Base-by-base conservation (phyloP, 1,140 invertebrate species). In the Drosophila ambigua region DNA sequence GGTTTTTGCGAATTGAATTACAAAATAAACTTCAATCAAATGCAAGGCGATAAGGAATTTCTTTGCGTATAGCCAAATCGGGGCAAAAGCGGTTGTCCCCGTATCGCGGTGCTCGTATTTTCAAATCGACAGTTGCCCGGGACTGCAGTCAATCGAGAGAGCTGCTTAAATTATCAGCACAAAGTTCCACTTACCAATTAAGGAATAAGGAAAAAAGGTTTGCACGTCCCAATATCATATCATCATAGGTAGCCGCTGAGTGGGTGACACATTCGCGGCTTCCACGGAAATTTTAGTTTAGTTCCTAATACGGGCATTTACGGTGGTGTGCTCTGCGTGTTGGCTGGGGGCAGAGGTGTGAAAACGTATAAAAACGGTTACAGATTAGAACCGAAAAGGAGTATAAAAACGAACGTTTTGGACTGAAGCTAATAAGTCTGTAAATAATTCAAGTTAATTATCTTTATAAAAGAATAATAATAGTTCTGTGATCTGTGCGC, bases 1-100 rank as follows among this genome's bases (percentile, higher is more conserved):
- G 67, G 64, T 68, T 84, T 87, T 88, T 59, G 75, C 83, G 61
- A 83, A 79, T 54, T 61, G 69, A 69, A 77, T 83, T 83, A 88
- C 76, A 88, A 88, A 83, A 77, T 79, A 76, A 88, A 88, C 75
- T 82, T 57, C 63, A 77, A 88, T 88, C 81, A 76, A 83, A 79
- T 78, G 77, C 58, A 61, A 61, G 31, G 69, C 46, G 83, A 88
- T 88, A 88, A 88, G 72, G 52, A 58, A 46, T 85, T 81, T 72
- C 69, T 66, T 69, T 23, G 55, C 46, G 60, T 75, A 65, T 79
- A 83, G 39, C 79, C 76, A 83, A 83, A 79, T 82, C 60, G 79
- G 64, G 67, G 24, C 61, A 72, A 45, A 16, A 52, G 16, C 71
- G 39, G 51, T 41, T 46, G 44, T 63, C 44, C 20, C 23, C 35